Base-by-base conservation (phyloP, 1,140 invertebrate genomes). In the Drosophila takahashii region DNA sequence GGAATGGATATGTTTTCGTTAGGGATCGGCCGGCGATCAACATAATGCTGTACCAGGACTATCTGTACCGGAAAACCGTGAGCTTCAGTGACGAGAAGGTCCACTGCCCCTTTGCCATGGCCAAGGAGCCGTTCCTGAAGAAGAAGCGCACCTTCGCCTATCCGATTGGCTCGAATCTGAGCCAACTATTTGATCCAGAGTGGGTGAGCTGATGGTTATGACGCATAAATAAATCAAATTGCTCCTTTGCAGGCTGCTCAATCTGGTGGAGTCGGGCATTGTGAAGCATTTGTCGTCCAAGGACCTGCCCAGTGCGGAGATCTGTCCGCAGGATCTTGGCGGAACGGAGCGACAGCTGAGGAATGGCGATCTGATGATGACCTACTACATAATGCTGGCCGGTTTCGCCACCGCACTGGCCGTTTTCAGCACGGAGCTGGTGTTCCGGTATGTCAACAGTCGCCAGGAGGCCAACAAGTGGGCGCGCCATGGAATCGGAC, bases 271-370 rank as follows among this genome's bases (percentile, higher is more conserved):
- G 92, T 93, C 95, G 0, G 96, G 96, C 18, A 95, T 97, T 41
- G 93, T 97, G 0, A 94, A 95, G 59, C 95, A 95, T 65, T 92
- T 95, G 59, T 93, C 95, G 47, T 91, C 89, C 3, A 91, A 93
- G 57, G 93, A 95, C 67, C 76, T 96, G 71, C 96, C 96, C 0
- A 93, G 94, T 59, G 95, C 95, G 0, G 94, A 95, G 67, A 95
- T 97, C 45, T 97, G 97, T 79, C 96, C 96, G 0, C 92, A 96
- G 26, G 94, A 97, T 92, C 92, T 97, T 36, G 95, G 95, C 50
- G 96, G 95, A n/a, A 96, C 95, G 39, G 96, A 97, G 75, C 93
- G 96, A 3, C 95, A 95, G 83, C 92, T 97, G 9, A 91, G 95
- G 47, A 96, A 97, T 77, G 93, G 93, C 2, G 94, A 95, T 73